phyloP scores from a whole-genome alignment of 2,113 vertebrate species.

The Lates calcarifer region DNA sequence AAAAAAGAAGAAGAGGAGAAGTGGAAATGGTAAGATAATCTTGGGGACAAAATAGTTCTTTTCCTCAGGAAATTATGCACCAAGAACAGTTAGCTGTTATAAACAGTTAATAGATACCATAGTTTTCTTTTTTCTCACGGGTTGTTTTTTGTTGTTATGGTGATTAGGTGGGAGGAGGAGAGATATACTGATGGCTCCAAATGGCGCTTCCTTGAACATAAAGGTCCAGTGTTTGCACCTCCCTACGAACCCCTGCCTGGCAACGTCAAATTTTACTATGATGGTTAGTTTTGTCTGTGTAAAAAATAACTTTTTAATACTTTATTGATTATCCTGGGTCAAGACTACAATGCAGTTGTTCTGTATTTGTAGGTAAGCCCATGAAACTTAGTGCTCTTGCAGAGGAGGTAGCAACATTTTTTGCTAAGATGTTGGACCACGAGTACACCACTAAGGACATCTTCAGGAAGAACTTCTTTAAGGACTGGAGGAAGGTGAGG shows the following conservation, averaged over 20 bases:
- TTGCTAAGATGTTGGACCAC: constrained; percentile 98
- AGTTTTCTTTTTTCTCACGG: constrained; percentile 3
- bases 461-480: constrained; percentile 98
- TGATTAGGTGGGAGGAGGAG: constrained; percentile 97
- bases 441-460: constrained; percentile 98
- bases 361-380: constrained; percentile 87
- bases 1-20: constrained; percentile 97
- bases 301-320: neutral
- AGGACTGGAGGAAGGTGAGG: constrained; percentile 96
- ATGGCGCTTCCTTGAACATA: constrained; percentile 97
- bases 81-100: neutral
- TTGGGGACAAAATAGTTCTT: constrained; percentile 3
- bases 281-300: constrained; percentile 86
- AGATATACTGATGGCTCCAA: constrained; percentile 95
- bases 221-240: constrained; percentile 96
- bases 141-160: constrained; percentile 31
- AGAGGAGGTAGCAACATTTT: constrained; percentile 98
- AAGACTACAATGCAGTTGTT: neutral
- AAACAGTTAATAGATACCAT: neutral
- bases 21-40: constrained; percentile 93
- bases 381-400: constrained; percentile 93
- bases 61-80: constrained; percentile 14
- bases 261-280: constrained; percentile 94
- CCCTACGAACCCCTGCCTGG: constrained; percentile 93
- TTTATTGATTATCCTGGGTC: neutral